Percentiles rank a stretch among this genome's conserved stretches.
Evolutionary conservation across 2,888 invertebrate genomes (phyloP).

Genomic region (Thymelicus acteon): DNA sequence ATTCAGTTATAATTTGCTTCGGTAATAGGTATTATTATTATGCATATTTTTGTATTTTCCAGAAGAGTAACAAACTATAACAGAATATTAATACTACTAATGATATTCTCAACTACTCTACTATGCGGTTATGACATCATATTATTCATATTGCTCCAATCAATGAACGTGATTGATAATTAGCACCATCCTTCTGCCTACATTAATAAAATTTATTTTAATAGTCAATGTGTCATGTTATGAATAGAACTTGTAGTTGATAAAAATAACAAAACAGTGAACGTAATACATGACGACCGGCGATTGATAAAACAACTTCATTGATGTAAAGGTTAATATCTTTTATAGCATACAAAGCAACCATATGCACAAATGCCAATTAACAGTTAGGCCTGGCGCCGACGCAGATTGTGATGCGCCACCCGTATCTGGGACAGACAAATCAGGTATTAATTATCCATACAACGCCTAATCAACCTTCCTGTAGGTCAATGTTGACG

Average conservation of each 20-base stretch:
- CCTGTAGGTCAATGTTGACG: slow-evolving; percentile 52
- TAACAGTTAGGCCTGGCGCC: slow-evolving; percentile 82
- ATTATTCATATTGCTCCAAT: background rate
- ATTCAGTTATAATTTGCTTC: background rate
- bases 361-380: slow-evolving; percentile 67
- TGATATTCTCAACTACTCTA: background rate
- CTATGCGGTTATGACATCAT: background rate
- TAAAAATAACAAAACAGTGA: slow-evolving; percentile 3
- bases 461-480: slow-evolving; percentile 67
- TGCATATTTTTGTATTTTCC: background rate
- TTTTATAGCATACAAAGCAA: slow-evolving; percentile 40
- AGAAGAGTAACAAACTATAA: background rate
- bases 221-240: slow-evolving; percentile 1
- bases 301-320: slow-evolving; percentile 13
- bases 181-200: background rate
- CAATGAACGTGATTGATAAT: background rate
- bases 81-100: background rate
- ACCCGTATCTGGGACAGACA: slow-evolving; percentile 77
- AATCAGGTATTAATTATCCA: slow-evolving; percentile 79
- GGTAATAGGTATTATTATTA: background rate
- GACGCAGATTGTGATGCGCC: slow-evolving; percentile 74
- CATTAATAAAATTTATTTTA: background rate
- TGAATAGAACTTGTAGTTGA: background rate
- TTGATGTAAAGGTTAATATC: slow-evolving; percentile 30
- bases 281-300: background rate